Evolutionary conservation across 2,888 invertebrate genomes (phyloP).

Genomic region (Cheilosia scutellata): DNA sequence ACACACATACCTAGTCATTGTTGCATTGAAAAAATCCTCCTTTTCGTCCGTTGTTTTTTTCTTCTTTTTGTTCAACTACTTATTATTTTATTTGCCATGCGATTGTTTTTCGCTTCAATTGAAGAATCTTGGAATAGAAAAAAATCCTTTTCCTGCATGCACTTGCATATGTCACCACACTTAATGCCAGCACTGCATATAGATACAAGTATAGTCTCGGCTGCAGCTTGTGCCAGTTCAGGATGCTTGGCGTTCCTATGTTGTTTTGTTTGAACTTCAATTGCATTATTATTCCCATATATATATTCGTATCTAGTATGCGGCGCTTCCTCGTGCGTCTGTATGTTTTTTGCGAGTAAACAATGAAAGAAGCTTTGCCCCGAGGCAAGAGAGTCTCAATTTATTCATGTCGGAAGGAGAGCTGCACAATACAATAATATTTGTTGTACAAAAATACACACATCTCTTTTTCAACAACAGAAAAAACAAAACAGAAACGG

Average conservation of each 20-base stretch:
- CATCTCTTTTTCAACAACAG: slow-evolving; percentile 10
- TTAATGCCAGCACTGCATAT: slow-evolving; percentile 40
- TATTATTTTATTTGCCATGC: slow-evolving; percentile 70
- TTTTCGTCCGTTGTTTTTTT: slow-evolving; percentile 22
- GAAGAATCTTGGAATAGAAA: slow-evolving; percentile 56
- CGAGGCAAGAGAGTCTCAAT: slow-evolving; percentile 66
- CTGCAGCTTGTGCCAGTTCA: slow-evolving; percentile 60
- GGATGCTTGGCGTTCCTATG: slow-evolving; percentile 62
- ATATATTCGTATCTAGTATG: slow-evolving; percentile 1
- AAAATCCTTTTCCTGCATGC: slow-evolving; percentile 70
- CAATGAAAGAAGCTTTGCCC: slow-evolving; percentile 75
- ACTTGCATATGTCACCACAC: slow-evolving; percentile 73
- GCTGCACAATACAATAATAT: slow-evolving; percentile 73
- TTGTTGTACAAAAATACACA: slow-evolving; percentile 70
- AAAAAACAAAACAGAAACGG: slow-evolving; percentile 25
- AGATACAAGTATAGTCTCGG: slow-evolving; percentile 6
- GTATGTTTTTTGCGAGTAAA: slow-evolving; percentile 62
- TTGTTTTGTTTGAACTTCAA: slow-evolving; percentile 75
- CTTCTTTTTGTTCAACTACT: slow-evolving; percentile 43
- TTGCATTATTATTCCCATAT: slow-evolving; percentile 68
- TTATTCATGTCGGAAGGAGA: slow-evolving; percentile 72
- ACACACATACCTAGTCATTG: slow-evolving; percentile 33
- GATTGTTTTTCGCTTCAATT: slow-evolving; percentile 73
- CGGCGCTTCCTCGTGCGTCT: slow-evolving; percentile 37
- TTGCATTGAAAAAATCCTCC: slow-evolving; percentile 51